A percentile compares a stretch with the other conserved stretches of the same genome.
Evolutionary conservation across 2,113 vertebrate species (phyloP).

Genomic region (Daboia siamensis): DNA sequence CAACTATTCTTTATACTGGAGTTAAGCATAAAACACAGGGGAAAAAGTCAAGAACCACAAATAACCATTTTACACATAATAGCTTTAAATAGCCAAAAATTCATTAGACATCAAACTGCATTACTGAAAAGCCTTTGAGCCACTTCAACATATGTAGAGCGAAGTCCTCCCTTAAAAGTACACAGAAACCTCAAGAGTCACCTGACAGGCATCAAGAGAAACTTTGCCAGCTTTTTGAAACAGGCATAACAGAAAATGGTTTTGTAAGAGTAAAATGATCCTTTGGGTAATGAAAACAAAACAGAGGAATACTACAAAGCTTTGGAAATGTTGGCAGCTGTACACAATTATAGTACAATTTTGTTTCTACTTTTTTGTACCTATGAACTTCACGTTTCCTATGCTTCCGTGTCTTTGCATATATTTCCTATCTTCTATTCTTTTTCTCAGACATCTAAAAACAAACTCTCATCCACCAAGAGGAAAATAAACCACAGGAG

Average conservation of each 20-base stretch:
- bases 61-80: not conserved
- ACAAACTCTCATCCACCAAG: not conserved
- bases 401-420: not conserved
- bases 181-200: not conserved
- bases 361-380: not conserved
- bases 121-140: not conserved
- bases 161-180: not conserved
- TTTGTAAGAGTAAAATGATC: not conserved
- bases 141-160: not conserved
- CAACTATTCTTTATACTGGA: not conserved
- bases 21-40: not conserved
- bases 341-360: not conserved
- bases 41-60: not conserved
- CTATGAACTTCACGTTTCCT: not conserved
- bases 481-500: not conserved
- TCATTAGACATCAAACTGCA: not conserved
- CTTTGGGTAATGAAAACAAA: not conserved
- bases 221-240: not conserved
- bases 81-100: not conserved
- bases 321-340: not conserved
- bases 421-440: not conserved
- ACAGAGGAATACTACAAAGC: rapidly evolving
- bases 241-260: not conserved
- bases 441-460: not conserved
- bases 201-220: not conserved